Evolutionary conservation across 1,140 invertebrate species (phyloP), one percentile per base, ranked within the genome.

Genomic region (Coelopa frigida): DNA sequence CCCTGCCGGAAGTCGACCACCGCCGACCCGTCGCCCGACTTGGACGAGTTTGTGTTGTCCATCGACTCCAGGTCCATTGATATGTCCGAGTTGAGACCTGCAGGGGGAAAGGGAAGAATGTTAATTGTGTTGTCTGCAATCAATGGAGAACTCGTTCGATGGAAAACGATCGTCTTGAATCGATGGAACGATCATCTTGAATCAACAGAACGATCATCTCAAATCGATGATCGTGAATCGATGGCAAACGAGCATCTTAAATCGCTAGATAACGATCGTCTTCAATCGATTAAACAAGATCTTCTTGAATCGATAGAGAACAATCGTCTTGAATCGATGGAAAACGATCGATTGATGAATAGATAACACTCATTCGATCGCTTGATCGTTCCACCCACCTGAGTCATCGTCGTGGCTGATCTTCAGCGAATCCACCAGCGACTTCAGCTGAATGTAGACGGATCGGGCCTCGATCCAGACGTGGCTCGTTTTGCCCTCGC

Each of bases 351-450:
- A 29, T 29, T 29, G 27, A 29, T 29, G 27, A 29, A 29, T 29
- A n/a, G n/a, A n/a, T n/a, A n/a, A n/a, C n/a, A n/a, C n/a, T n/a
- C n/a, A n/a, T n/a, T 29, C 14, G 14, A 29, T 14, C n/a, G 17
- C 22, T 17, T 70, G 68, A 24, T 7, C 1, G 4, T 12, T 31
- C 4, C 12, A 42, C 50, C 15, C 32, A 66, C 63, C 76, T 61
- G 76, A 78, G 58, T 82, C 80, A 55, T 78, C 77, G 57, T 86
- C 83, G 52, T 84, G 80, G 46, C 82, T 79, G 11, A 82, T 78
- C 55, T 84, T 79, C 3, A 86, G 69, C 48, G 85, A 82, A 44
- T 80, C 75, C 44, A 80, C 79, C 41, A 87, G 63, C 27, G 82
- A 75, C 52, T 82, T 72, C 46, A 85, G 61, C 59, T 85, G 79